Base-by-base conservation (phyloP, 2,888 invertebrate genomes). In the Thymelicus lineola region DNA sequence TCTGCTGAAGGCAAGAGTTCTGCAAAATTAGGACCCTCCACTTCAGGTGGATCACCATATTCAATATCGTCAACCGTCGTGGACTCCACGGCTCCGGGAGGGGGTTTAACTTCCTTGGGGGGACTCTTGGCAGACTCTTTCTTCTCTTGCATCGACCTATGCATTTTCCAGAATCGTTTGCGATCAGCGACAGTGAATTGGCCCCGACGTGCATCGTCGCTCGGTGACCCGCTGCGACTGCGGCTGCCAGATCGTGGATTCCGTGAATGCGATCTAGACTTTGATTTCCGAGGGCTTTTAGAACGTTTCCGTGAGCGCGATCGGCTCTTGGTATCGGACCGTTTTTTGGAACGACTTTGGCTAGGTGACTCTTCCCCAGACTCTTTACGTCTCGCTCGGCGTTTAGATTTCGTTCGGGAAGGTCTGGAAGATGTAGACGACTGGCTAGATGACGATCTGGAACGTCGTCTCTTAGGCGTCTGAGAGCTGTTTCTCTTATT, bases 101-200 rank as follows among this genome's bases (percentile, higher is more conserved):
- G 92, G 1, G 92, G 89, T 73, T 87, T 90, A 5, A 88, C 66
- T 78, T 91, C 91, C 66, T 87, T 88, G 0, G 86, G 86, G 17
- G 91, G 90, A 46, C 86, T 82, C 74, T 79, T 86, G 14, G 80
- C 83, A 60, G 81, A 83, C 12, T 82, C 83, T 62, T 76, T 83
- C 70, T 85, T 83, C 70, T 86, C 89, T 67, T 87, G 86, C 46
- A 85, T 84, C 15, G 80, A 83, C 73, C 86, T 86, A 73, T 91
- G 92, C 72, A 88, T 76, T 77, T 91, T 92, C 93, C 93, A 93
- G 76, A 86, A 93, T 45, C 90, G 83, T 74, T 93, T 93, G 57
- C 93, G 85, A 72, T 93, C 93, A 1, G 89, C 89, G 7, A 93
- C 93, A 1, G 93, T 93, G 74, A 93, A 93, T 73, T 93, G 93